A percentile compares a stretch with the other conserved stretches of the same genome.
phyloP scores from a whole-genome alignment of 2,888 invertebrate species.

The Blomia tropicalis region DNA sequence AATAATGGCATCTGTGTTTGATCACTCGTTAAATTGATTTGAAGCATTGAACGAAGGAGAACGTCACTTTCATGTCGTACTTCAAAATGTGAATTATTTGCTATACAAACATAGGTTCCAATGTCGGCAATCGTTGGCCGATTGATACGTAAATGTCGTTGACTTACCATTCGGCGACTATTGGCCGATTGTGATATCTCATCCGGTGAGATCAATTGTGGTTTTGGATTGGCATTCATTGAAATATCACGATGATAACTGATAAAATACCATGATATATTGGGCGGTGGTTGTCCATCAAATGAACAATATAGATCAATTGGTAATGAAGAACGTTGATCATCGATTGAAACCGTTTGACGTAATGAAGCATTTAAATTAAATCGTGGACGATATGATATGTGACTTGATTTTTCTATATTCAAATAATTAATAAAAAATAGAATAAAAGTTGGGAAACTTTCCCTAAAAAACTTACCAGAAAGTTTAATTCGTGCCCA shows the following conservation, averaged over 20 bases:
- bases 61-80: conserved; percentile 28
- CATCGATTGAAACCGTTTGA: conserved; percentile 7
- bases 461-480: conserved; percentile 24
- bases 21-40: not conserved
- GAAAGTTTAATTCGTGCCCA: conserved; percentile 28
- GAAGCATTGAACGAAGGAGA: conserved; percentile 27
- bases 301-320: conserved; percentile 22
- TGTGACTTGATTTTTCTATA: conserved; percentile 12
- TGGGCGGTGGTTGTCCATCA: conserved; percentile 21
- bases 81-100: conserved; percentile 30
- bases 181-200: not conserved
- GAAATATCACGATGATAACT: not conserved
- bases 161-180: not conserved
- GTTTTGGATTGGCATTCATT: not conserved
- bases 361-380: conserved; percentile 11
- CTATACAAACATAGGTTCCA: conserved; percentile 30
- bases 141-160: not conserved
- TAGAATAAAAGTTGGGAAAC: not conserved
- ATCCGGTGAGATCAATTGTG: not conserved
- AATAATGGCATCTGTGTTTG: not conserved
- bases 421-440: not conserved
- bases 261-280: conserved; percentile 14
- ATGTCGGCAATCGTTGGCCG: conserved; percentile 23
- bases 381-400: conserved; percentile 7
- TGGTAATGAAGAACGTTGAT: not conserved